phyloP scores from a whole-genome alignment of 2,113 vertebrate species.

The Anguilla japonica region DNA sequence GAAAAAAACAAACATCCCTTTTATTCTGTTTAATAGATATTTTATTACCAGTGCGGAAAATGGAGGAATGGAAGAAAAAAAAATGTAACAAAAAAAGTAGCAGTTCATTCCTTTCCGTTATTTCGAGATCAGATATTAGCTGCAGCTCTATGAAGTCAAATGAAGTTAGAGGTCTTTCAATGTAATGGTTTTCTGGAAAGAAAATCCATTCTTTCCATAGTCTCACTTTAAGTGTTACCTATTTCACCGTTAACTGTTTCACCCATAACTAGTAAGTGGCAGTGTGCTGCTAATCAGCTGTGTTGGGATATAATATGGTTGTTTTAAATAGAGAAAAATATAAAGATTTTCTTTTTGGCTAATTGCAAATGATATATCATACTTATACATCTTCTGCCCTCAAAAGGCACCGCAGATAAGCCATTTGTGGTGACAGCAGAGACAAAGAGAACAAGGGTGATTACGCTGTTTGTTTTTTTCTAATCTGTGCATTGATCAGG shows the following conservation, averaged over 20 bases:
- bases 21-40: constrained; percentile 42
- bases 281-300: not conserved
- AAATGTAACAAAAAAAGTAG: not conserved
- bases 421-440: not conserved
- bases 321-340: not conserved
- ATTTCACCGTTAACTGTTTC: not conserved
- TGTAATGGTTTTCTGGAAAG: not conserved
- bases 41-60: not conserved
- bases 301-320: not conserved
- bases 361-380: not conserved
- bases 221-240: not conserved
- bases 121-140: not conserved
- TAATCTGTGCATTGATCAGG: constrained; percentile 31
- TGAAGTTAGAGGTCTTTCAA: not conserved
- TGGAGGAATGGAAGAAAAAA: not conserved
- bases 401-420: not conserved
- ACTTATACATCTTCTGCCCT: not conserved
- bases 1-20: constrained; percentile 40
- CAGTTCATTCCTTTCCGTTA: not conserved
- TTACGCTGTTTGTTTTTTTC: constrained; percentile 35
- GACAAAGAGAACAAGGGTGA: constrained; percentile 22
- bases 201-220: not conserved
- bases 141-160: not conserved
- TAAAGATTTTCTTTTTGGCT: not conserved
- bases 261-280: not conserved